phyloP scores from a whole-genome alignment of 2,797 vertebrate species.

The Clarias fuscus region DNA sequence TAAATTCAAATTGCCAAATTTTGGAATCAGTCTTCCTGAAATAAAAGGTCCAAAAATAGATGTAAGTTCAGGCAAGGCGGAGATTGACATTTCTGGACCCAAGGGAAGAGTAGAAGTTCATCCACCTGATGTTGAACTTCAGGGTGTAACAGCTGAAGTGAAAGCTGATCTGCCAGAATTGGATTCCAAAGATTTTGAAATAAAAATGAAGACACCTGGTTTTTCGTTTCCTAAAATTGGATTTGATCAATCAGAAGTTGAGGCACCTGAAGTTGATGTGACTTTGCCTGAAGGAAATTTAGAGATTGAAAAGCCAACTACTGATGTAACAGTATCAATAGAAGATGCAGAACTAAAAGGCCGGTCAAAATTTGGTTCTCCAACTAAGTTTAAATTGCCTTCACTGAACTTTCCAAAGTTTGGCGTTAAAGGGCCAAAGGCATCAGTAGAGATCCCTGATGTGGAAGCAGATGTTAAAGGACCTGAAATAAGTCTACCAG shows the following conservation, averaged over 20 bases:
- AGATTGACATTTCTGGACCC: conserved; percentile 20
- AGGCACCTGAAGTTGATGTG: background rate
- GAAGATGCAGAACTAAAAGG: conserved; percentile 30
- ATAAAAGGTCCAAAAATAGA: conserved; percentile 36
- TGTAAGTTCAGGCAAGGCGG: conserved; percentile 8
- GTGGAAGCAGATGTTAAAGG: conserved; percentile 24
- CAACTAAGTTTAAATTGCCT: conserved; percentile 63
- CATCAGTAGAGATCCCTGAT: conserved; percentile 7
- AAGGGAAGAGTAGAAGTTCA: conserved; percentile 23
- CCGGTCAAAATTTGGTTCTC: conserved; percentile 55
- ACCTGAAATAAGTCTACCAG: conserved; percentile 6
- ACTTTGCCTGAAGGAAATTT: background rate
- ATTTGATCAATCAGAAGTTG: background rate
- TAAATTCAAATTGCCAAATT: conserved; percentile 60
- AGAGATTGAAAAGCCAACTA: background rate
- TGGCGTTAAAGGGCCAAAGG: conserved; percentile 24
- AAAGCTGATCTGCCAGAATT: conserved; percentile 1
- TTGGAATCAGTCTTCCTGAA: conserved; percentile 60
- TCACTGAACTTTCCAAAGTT: conserved; percentile 67
- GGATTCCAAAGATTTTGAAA: conserved; percentile 10
- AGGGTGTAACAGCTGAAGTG: background rate
- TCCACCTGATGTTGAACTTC: background rate
- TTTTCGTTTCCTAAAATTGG: conserved; percentile 47
- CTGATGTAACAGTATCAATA: conserved; percentile 32
- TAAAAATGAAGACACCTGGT: conserved; percentile 51